Base-by-base conservation (phyloP, 2,888 invertebrate genomes). In the Pasiphila rectangulata region DNA sequence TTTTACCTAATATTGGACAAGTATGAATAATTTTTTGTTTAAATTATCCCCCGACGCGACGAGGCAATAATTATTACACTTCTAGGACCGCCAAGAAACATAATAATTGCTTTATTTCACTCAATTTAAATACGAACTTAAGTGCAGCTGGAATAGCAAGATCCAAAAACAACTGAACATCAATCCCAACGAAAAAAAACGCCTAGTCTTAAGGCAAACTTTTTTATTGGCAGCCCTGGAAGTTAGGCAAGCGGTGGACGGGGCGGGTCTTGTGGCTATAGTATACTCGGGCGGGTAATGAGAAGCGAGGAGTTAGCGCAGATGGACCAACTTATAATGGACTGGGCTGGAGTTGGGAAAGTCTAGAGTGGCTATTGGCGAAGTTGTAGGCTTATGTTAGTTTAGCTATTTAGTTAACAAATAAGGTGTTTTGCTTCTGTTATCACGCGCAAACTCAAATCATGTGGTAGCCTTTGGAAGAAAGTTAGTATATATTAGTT, bases 211-310 rank as follows among this genome's bases (percentile, higher is more conserved):
- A 27, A 56, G 52, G 42, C 21, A 23, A n/a, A 39, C 29, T 44
- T 48, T 41, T 42, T 49, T 23, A 30, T 36, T 36, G 24, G 37
- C 65, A 66, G 32, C 72, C 72, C 72, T 72, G 62, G 67, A 79
- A 80, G 81, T 80, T 80, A 73, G 75, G 68, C 67, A 66, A 67
- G 69, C 66, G 74, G 70, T 59, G 61, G 61, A 59, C 64, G 62
- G 79, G 81, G 81, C 81, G 80, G 81, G 80, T 78, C 84, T 83
- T 84, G 78, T 56, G 83, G 56, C 67, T 61, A n/a, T n/a, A n/a
- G n/a, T n/a, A n/a, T n/a, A n/a, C n/a, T n/a, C n/a, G 62, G 64
- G 63, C 67, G 66, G 66, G 77, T 83, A 84, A 84, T 82, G 84
- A 84, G 69, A 69, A 66, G 57, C 34, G 56, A 65, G 40, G 37